Percentiles rank a stretch among this genome's conserved stretches.
Conservation (phyloP, 1,140 invertebrate genomes). For the Eurosta solidaginis region DNA sequence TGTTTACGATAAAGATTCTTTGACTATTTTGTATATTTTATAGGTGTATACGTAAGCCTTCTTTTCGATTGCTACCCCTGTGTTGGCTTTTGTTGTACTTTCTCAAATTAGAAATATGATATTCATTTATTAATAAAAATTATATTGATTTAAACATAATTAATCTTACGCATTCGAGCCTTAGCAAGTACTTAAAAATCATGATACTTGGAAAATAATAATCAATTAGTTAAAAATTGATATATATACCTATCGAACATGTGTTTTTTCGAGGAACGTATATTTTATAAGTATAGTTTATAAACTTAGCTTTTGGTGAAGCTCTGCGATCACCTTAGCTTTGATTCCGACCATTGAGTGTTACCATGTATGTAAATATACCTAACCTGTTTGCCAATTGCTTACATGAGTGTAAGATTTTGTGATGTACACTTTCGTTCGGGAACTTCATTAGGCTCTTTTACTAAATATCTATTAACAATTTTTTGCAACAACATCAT, state of each 20-base stretch:
- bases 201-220: background rate
- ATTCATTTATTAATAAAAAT: background rate
- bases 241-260: too few relatives aligned
- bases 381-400: background rate
- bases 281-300: background rate
- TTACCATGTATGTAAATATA: background rate
- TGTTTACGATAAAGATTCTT: background rate
- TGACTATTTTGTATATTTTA: background rate
- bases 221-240: background rate
- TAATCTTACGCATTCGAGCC: conserved; percentile 15
- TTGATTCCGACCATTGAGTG: too few relatives aligned
- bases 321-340: background rate
- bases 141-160: background rate
- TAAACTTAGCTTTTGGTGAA: background rate
- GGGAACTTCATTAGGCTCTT: background rate
- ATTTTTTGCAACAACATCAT: too few relatives aligned
- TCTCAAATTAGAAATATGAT: conserved; percentile 11
- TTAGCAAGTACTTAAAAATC: background rate
- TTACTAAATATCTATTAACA: too few relatives aligned
- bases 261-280: too few relatives aligned
- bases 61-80: conserved; percentile 22
- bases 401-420: background rate
- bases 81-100: conserved; percentile 3
- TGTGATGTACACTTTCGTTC: background rate
- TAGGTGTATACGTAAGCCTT: conserved; percentile 14